Evolutionary conservation across 1,140 invertebrate species (phyloP).

Genomic region (Catajapyx aquilonaris): DNA sequence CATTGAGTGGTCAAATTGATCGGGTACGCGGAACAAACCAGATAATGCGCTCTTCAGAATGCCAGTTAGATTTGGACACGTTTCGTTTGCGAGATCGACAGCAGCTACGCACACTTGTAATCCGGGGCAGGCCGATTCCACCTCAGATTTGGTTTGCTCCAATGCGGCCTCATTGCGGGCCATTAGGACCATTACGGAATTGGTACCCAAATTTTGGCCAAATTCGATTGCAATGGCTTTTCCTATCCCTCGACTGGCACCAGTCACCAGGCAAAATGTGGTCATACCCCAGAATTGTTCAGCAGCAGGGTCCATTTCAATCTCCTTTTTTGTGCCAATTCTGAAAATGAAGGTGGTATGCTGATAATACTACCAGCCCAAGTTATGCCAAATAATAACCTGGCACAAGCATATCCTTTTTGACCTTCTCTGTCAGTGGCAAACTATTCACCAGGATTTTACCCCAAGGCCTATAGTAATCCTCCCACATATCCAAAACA

Average conservation of each 20-base stretch:
- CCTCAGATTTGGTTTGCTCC: conserved; percentile 33
- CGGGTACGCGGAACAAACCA: conserved; percentile 14
- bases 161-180: conserved; percentile 44
- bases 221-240: conserved; percentile 48
- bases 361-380: no score
- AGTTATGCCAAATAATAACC: no score
- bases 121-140: conserved; percentile 11
- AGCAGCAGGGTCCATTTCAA: no score
- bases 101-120: conserved; percentile 23
- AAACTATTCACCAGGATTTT: no score
- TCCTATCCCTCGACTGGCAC: conserved; percentile 76
- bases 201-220: conserved; percentile 30
- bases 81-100: conserved; percentile 30
- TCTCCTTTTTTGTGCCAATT: no score
- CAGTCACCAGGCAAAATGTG: conserved; percentile 45
- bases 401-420: no score
- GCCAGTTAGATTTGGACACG: conserved; percentile 24
- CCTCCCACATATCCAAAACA: no score
- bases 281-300: conserved; percentile 25
- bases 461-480: no score
- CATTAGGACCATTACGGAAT: conserved; percentile 49
- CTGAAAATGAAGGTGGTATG: no score
- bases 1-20: conserved; percentile 39
- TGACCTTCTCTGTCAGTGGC: no score
- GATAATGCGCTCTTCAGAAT: conserved; percentile 21